Evolutionary conservation across 1,140 invertebrate species (phyloP), one percentile per base, ranked within the genome.

Genomic region (Bombus waltoni): DNA sequence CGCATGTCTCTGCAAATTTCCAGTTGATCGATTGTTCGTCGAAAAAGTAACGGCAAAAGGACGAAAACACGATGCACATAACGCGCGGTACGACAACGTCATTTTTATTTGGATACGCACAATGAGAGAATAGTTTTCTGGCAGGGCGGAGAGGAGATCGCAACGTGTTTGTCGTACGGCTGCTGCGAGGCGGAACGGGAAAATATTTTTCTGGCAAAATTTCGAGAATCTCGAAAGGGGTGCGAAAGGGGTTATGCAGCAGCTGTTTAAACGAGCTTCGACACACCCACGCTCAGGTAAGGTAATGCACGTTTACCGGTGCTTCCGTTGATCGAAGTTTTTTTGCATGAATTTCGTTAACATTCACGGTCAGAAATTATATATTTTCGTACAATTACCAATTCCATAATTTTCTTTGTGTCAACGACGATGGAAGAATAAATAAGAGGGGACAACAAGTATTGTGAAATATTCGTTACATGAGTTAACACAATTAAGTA

Each of bases 201-300:
- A 87, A 87, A 87, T 87, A 84, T 87, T 87, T 87, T 87, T 78
- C 85, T 78, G 85, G 32, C 65, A 35, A 83, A 87, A 83, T 68
- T 78, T 83, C 81, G 42, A 77, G 85, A 65, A 42, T 10, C n/a
- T 35, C n/a, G 22, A 6, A 22, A n/a, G 70, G 84, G 79, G 59
- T 85, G 79, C 62, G 22, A 75, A 88, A 85, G 72, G 87, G 87
- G 87, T 85, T 80, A 57, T 5, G 11, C 71, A 76, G 83, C 85
- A 86, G 85, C 85, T 86, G 85, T 86, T 86, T 83, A 86, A 86
- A 86, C 85, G 80, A 28, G 32, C 76, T 15, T 32, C 68, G 68
- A 73, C 76, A 73, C 83, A 80, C 83, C 83, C 83, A 70, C 79
- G 59, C 32, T 62, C 83, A 85, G 83, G 83, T 85, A 85, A 78